Conservation (phyloP, 1,140 invertebrate genomes). For the Drosophila trapezifrons region DNA sequence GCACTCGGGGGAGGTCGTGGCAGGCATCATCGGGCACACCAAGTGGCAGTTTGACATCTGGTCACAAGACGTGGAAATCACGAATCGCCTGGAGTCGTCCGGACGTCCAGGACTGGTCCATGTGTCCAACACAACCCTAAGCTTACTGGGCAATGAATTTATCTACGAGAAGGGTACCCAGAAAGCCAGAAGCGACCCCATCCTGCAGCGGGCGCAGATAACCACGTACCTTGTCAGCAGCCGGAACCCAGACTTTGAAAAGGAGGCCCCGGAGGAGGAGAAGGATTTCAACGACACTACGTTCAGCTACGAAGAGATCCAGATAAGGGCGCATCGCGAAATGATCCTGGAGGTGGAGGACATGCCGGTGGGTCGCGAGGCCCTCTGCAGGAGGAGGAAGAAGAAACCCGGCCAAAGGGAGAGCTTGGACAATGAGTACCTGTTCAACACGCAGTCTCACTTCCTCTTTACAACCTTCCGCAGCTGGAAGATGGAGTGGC, state of each 20-base stretch:
- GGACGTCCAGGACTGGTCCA: slow-evolving; percentile 95
- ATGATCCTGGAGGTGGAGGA: slow-evolving; percentile 71
- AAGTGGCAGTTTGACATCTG: slow-evolving; percentile 99
- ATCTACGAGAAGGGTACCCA: slow-evolving; percentile 85
- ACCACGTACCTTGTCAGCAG: slow-evolving; percentile 88
- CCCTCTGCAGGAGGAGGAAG: slow-evolving; percentile 8
- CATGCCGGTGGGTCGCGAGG: slow-evolving; percentile 66
- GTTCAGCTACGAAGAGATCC: slow-evolving; percentile 5
- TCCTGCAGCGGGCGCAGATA: slow-evolving; percentile 88
- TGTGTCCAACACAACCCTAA: slow-evolving; percentile 91
- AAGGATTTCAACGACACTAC: neutral
- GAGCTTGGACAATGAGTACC: slow-evolving; percentile 32
- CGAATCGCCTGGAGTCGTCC: slow-evolving; percentile 96
- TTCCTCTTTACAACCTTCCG: slow-evolving; percentile 50
- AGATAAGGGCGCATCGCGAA: slow-evolving; percentile 6
- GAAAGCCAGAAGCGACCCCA: slow-evolving; percentile 87
- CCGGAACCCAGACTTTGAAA: slow-evolving; percentile 6
- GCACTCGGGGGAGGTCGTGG: slow-evolving; percentile 95
- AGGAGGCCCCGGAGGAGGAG: neutral
- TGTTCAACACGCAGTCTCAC: slow-evolving; percentile 54
- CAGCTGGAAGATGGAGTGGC: slow-evolving; percentile 45
- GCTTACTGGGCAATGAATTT: slow-evolving; percentile 87
- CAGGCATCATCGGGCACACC: slow-evolving; percentile 94
- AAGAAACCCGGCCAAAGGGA: neutral
- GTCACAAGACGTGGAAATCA: slow-evolving; percentile 97